Base-by-base conservation (phyloP, 1,140 invertebrate species). In the Bombus superbus region DNA sequence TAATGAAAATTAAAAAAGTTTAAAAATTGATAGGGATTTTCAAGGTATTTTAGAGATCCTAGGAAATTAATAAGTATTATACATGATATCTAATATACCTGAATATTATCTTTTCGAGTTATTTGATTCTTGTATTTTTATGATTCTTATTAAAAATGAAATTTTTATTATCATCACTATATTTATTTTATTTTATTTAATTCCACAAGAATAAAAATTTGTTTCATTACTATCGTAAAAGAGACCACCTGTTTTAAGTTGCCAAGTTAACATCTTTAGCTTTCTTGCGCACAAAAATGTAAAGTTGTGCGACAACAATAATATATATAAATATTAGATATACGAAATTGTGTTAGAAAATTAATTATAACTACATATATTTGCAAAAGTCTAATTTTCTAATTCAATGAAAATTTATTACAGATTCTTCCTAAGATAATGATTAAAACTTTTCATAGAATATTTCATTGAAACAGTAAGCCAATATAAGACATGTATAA, bases 21-120 rank as follows among this genome's bases (percentile, higher is more conserved):
- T n/a, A 10, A 10, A 44, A 15, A 2, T 32, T 13, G 8, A 71
- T 78, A 79, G 82, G 75, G 66, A 84, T 8, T 84, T 84, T 77
- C 53, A 57, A 28, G n/a, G 53, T 35, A 53, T 53, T 25, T 62
- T 42, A 32, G 2, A 42, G 4, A 35, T 42, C 10, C 75, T 59
- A n/a, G 35, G 53, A 62, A 77, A 18, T 59, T 77, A 59, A 76
- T 59, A 9, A 5, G 11, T 28, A 13, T 28, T 9, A 28, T n/a
- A n/a, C 25, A n/a, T 62, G 1, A 66, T 9, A 35, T 66, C 47
- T 53, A 53, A 53, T 66, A 66, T 18, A n/a, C n/a, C n/a, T 18
- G 15, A 15, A 35, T 18, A 35, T 32, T 22, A 35, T 8, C 13
- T 1, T 35, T 35, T 66, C n/a, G 28, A n/a, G 47, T 22, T 53